Conservation (phyloP, 2,113 vertebrate species). For the Otocyon megalotis region DNA sequence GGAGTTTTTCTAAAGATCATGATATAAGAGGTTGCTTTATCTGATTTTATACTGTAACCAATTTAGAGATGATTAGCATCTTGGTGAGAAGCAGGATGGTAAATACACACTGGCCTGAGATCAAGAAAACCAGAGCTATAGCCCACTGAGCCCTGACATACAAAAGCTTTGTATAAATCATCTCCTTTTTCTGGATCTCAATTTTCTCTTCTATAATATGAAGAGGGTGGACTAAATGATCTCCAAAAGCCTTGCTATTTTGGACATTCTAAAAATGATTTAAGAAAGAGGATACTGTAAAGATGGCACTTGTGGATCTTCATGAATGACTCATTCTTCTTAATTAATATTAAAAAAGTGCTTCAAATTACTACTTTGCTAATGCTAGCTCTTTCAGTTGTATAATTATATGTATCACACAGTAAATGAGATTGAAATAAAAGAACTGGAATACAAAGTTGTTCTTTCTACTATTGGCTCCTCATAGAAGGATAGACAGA, state of each 20-base stretch:
- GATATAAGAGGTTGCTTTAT: background rate
- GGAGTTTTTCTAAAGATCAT: background rate
- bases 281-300: background rate
- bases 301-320: background rate
- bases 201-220: background rate
- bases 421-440: background rate
- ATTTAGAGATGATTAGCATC: background rate
- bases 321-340: background rate
- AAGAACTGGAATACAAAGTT: slow-evolving; percentile 18
- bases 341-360: background rate
- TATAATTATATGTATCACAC: background rate
- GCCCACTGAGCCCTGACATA: background rate
- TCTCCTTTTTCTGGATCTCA: background rate
- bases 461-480: background rate
- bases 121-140: background rate
- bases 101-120: background rate
- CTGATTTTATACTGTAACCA: background rate
- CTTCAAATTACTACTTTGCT: background rate
- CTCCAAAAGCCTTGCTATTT: background rate
- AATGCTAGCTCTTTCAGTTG: background rate
- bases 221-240: background rate
- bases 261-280: slow-evolving; percentile 12
- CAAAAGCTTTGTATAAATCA: background rate
- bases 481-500: background rate
- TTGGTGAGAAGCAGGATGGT: background rate